Percentiles rank a stretch among this genome's conserved stretches.
Conservation (phyloP, 2,113 vertebrate genomes). For the Alligator sinensis region DNA sequence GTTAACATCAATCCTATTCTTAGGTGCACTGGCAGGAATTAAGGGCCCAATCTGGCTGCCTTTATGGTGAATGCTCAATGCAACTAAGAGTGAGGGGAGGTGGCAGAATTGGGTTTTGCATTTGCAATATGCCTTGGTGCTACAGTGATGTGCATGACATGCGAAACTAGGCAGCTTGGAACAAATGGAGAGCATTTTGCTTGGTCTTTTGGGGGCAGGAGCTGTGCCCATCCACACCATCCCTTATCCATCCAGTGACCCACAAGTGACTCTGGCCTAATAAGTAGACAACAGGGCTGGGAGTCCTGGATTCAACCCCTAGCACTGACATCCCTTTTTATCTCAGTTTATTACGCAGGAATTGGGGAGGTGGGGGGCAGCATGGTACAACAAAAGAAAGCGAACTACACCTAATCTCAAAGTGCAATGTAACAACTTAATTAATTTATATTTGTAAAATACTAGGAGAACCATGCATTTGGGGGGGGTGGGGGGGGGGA, state of each 20-base stretch:
- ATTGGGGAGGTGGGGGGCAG: neutral
- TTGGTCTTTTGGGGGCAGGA: neutral
- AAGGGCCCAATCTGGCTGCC: neutral
- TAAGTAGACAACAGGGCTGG: neutral
- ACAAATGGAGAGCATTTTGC: neutral
- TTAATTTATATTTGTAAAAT: neutral
- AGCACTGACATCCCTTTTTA: neutral
- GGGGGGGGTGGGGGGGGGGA: neutral
- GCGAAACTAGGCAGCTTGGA: neutral
- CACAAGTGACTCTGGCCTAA: fast-evolving
- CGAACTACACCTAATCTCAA: neutral
- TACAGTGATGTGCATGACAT: neutral
- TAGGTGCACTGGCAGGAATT: neutral
- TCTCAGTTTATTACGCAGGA: neutral
- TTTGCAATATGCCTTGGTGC: neutral
- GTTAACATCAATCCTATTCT: neutral
- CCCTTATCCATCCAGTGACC: neutral
- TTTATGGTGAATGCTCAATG: neutral
- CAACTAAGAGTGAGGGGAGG: neutral
- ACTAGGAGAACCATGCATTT: neutral
- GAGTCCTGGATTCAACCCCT: neutral
- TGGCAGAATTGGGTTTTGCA: neutral
- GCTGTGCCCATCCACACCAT: fast-evolving
- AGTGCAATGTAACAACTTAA: neutral
- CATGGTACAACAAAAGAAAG: too few relatives aligned